Base-by-base conservation (phyloP, 2,888 invertebrate genomes). In the Eumerus sabulonum region DNA sequence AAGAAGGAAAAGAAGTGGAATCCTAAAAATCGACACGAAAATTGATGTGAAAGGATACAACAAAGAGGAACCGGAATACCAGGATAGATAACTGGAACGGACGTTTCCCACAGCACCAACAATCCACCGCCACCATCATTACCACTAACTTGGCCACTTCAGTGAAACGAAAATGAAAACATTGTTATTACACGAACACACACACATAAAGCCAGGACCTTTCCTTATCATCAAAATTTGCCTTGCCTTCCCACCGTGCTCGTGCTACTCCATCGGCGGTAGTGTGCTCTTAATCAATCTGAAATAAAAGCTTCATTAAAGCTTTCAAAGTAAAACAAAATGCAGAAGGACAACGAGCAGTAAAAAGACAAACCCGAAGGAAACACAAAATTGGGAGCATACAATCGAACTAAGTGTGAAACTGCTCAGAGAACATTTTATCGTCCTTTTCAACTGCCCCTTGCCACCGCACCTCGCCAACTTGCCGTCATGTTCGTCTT, bases 261-360 rank as follows among this genome's bases (percentile, higher is more conserved):
- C 40, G 38, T 19, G 4, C 14, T 12, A 13, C 42, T 40, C 68
- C 51, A 54, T 42, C 36, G 36, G 16, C 13, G 27, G 53, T 36
- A 12, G 53, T 64, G 63, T 74, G 50, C 63, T 79, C 79, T 79
- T 74, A 79, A 79, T 73, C 79, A 79, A 73, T 70, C 60, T 51
- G 45, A 70, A 79, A 73, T 74, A 79, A 79, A 79, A 79, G 79
- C 79, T 79, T 79, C 79, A 74, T 74, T 70, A 73, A 74, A 79
- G 74, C 79, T 79, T 79, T 79, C 63, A 54, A 53, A 64, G 38
- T 57, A 60, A 74, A 70, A 74, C 54, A 64, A 74, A 54, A 68
- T n/a, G 74, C 59, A 50, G 53, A 53, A 18, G 13, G 1, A 11
- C 38, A n/a, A n/a, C 17, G 17, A n/a, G 54, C 11, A 50, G 35